phyloP scores from a whole-genome alignment of 1,140 invertebrate genomes.

The Drosophila pachea region DNA sequence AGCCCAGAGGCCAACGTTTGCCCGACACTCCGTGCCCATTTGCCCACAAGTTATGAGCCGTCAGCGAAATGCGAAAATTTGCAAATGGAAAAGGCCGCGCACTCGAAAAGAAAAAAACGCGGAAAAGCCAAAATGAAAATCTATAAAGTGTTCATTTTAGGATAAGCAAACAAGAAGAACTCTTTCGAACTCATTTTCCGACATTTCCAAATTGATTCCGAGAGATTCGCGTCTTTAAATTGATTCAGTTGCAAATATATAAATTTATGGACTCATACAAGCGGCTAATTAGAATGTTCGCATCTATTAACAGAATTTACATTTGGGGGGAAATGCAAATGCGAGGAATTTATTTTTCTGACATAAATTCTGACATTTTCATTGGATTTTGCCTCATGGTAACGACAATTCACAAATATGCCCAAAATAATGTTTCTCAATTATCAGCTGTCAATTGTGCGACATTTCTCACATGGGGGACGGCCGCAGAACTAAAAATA shows the following conservation, averaged over 20 bases:
- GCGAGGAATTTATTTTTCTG: constrained; percentile 8
- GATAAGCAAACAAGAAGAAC: neutral
- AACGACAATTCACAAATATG: constrained; percentile 34
- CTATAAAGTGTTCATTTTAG: constrained; percentile 34
- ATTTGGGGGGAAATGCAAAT: neutral
- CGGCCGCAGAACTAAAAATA: constrained; percentile 20
- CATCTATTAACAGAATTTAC: constrained; percentile 31
- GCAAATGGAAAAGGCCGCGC: constrained; percentile 54
- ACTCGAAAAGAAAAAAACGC: constrained; percentile 33
- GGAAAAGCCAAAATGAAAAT: constrained; percentile 21
- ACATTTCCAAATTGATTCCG: neutral
- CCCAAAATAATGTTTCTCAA: constrained; percentile 56
- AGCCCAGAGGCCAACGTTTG: neutral
- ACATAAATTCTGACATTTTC: constrained; percentile 9
- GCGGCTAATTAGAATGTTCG: constrained; percentile 37
- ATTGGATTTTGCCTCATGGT: constrained; percentile 11
- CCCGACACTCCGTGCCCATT: neutral
- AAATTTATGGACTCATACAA: constrained; percentile 30
- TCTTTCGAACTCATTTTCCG: constrained; percentile 14
- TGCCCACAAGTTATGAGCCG: constrained; percentile 55
- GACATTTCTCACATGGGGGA: constrained; percentile 56
- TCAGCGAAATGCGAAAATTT: constrained; percentile 55
- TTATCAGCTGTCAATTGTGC: constrained; percentile 66
- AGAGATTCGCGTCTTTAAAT: neutral
- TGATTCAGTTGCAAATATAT: neutral